Evolutionary conservation across 2,113 vertebrate species (phyloP).

Genomic region (Paramormyrops kingsleyae): DNA sequence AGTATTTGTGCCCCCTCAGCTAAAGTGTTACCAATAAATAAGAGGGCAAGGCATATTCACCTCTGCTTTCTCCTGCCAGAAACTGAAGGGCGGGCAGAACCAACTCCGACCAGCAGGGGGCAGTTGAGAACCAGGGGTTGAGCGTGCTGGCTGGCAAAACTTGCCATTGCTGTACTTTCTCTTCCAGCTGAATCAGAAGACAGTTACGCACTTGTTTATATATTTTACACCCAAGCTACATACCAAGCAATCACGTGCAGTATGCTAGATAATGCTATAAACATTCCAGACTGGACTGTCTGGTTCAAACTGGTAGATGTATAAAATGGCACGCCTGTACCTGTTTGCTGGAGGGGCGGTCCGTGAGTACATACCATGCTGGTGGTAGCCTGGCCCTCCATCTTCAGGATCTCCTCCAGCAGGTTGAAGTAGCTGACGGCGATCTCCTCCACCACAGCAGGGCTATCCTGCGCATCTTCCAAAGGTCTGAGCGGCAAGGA

Average conservation of each 20-base stretch:
- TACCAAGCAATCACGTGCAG: neutral
- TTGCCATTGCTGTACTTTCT: constrained; percentile 89
- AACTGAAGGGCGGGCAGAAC: constrained; percentile 85
- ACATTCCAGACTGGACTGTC: neutral
- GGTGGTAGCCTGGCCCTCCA: constrained; percentile 73
- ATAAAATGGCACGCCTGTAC: neutral
- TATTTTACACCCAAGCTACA: neutral
- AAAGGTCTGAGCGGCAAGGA: constrained; percentile 64
- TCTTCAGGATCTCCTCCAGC: constrained; percentile 75
- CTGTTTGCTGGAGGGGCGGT: neutral
- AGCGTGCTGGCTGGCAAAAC: constrained; percentile 81
- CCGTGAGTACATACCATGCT: constrained; percentile 58
- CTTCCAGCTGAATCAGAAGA: constrained; percentile 71
- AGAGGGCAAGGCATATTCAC: constrained; percentile 46
- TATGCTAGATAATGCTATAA: neutral
- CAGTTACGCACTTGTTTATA: neutral
- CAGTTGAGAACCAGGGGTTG: constrained; percentile 85
- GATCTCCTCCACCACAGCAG: constrained; percentile 78
- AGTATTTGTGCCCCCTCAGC: neutral
- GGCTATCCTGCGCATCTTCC: constrained; percentile 76
- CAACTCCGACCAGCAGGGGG: constrained; percentile 88
- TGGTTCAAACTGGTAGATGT: neutral
- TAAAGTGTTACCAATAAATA: neutral
- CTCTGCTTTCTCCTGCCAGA: constrained; percentile 83
- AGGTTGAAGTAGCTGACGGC: constrained; percentile 87